Evolutionary conservation across 1,140 invertebrate genomes (phyloP).

Genomic region (Panagrolaimus sp.): DNA sequence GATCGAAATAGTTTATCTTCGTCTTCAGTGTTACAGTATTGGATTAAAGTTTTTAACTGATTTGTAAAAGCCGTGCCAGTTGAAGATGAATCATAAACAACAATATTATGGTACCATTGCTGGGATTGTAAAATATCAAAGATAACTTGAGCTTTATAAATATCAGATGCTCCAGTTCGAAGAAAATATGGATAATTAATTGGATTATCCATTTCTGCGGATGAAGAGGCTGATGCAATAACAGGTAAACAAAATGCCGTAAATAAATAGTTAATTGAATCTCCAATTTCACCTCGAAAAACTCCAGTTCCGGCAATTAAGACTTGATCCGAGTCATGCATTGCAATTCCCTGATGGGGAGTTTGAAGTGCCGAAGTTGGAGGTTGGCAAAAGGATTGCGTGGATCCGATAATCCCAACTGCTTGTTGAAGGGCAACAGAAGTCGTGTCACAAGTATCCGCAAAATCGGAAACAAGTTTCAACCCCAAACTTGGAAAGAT

Average conservation of each 20-base stretch:
- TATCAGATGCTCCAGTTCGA: conserved; percentile 21
- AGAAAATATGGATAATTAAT: conserved; percentile 19
- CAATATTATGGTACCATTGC: conserved; percentile 19
- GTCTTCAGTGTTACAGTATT: not conserved
- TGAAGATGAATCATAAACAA: conserved; percentile 18
- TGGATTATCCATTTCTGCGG: conserved; percentile 20
- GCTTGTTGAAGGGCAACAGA: conserved; percentile 18
- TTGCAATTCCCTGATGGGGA: not conserved
- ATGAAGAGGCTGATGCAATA: not conserved
- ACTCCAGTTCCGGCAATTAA: not conserved
- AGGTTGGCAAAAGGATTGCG: not conserved
- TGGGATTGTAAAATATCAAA: conserved; percentile 25
- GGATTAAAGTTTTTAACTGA: conserved; percentile 4
- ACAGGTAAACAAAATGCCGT: conserved; percentile 24
- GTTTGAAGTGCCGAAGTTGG: not conserved
- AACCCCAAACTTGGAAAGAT: not conserved
- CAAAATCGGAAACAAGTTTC: not conserved
- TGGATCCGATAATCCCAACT: not conserved
- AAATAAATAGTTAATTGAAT: conserved; percentile 24
- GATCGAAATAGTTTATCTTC: not conserved
- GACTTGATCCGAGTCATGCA: not conserved
- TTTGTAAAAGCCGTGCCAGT: conserved; percentile 14
- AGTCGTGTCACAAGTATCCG: conserved; percentile 22
- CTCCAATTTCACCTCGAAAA: conserved; percentile 23
- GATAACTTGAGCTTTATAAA: conserved; percentile 20